Evolutionary conservation across 2,888 invertebrate species (phyloP).

Genomic region (Campopleginae sp.): DNA sequence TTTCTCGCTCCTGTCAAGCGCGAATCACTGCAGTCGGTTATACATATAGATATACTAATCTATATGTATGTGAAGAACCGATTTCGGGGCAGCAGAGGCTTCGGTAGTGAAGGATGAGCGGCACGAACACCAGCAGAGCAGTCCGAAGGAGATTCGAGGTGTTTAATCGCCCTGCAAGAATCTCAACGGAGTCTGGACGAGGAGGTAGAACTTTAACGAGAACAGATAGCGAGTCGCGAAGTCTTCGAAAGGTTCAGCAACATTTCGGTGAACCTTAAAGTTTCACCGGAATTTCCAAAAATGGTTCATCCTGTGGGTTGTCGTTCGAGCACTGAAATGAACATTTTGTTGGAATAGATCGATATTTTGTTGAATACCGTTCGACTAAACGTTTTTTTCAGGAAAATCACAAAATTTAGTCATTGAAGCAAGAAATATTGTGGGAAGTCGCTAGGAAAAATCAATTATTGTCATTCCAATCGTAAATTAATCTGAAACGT

Average conservation of each 20-base stretch:
- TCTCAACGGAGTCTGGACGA: constrained; percentile 46
- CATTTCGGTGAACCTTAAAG: constrained; percentile 32
- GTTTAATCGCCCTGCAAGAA: constrained; percentile 59
- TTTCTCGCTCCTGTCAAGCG: constrained; percentile 48
- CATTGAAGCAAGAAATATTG: too few species aligned
- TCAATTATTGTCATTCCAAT: too few species aligned
- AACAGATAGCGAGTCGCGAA: constrained; percentile 46
- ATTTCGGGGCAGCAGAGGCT: constrained; percentile 40
- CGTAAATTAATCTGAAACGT: too few species aligned
- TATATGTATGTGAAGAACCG: not conserved
- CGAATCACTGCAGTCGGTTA: constrained; percentile 40
- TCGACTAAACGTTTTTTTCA: too few species aligned
- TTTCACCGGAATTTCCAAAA: constrained; percentile 35
- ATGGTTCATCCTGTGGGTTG: constrained; percentile 7
- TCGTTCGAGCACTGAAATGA: constrained; percentile 7
- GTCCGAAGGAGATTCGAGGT: constrained; percentile 51
- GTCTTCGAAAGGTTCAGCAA: constrained; percentile 25
- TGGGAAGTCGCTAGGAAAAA: too few species aligned
- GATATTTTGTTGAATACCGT: too few species aligned
- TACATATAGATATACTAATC: constrained; percentile 11
- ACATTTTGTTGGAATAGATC: too few species aligned
- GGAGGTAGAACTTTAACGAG: constrained; percentile 47
- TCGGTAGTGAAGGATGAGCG: constrained; percentile 46
- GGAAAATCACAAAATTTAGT: too few species aligned
- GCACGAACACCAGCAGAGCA: constrained; percentile 39